Evolutionary conservation across 2,797 vertebrate genomes (phyloP).

Genomic region (Mus minutoides): DNA sequence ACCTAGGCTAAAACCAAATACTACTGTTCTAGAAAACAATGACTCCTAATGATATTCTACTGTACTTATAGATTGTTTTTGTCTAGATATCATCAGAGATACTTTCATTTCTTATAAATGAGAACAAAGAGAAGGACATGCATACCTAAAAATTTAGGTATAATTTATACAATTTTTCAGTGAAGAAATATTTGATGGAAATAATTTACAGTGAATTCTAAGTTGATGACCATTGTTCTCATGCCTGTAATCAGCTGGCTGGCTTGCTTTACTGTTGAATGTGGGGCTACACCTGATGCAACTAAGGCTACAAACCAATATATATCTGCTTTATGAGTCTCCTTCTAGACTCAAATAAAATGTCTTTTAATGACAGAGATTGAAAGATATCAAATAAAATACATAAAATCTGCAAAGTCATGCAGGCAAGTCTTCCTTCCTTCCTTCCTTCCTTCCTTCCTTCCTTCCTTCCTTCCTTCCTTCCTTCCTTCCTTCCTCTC

Average conservation of each 20-base stretch:
- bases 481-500: neutral
- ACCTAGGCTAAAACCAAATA: too few relatives aligned
- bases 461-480: neutral
- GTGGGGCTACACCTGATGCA: rapidly evolving
- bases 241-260: neutral
- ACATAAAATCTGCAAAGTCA: neutral
- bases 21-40: too few relatives aligned
- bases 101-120: too few relatives aligned
- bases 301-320: neutral
- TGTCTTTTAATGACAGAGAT: neutral
- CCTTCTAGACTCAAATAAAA: neutral
- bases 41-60: too few relatives aligned
- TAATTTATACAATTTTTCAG: neutral
- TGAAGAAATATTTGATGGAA: neutral
- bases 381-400: neutral
- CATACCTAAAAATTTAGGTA: neutral
- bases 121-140: too few relatives aligned
- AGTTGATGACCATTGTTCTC: neutral
- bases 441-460: too few relatives aligned
- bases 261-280: neutral
- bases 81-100: too few relatives aligned
- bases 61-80: too few relatives aligned
- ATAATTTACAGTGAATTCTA: neutral
- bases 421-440: neutral
- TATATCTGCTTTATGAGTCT: neutral